Evolutionary conservation across 2,888 invertebrate species (phyloP).

Genomic region (Leptopilina myrica): DNA sequence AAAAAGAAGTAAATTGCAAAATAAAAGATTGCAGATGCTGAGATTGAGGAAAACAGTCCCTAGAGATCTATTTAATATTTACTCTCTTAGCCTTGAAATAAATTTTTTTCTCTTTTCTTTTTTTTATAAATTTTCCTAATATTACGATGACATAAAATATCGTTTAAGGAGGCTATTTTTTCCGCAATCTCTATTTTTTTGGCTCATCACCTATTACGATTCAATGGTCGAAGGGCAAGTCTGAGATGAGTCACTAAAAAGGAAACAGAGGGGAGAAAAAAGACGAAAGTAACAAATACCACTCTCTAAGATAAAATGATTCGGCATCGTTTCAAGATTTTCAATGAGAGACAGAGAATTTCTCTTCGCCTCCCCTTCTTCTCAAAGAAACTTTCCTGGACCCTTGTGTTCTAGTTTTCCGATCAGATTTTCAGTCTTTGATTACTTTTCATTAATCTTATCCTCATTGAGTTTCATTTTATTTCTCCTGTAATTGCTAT

Average conservation of each 20-base stretch:
- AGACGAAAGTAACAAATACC: conserved; percentile 20
- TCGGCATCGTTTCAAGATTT: conserved; percentile 22
- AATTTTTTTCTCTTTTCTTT: not conserved
- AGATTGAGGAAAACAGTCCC: too few species aligned
- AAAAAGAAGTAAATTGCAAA: too few species aligned
- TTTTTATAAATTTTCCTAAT: not conserved
- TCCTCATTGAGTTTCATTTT: too few species aligned
- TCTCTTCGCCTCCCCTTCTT: not conserved
- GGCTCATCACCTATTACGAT: conserved; percentile 27
- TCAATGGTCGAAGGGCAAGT: conserved; percentile 18
- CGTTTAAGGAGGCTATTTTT: conserved; percentile 17
- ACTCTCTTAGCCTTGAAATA: too few species aligned
- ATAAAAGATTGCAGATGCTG: too few species aligned
- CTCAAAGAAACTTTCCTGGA: not conserved
- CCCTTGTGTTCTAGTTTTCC: not conserved
- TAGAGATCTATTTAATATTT: too few species aligned
- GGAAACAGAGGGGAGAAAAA: conserved; percentile 2
- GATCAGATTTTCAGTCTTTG: not conserved
- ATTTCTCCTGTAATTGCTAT: too few species aligned
- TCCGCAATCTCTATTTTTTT: conserved; percentile 21
- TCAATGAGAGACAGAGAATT: not conserved
- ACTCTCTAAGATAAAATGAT: conserved; percentile 30
- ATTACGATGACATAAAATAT: conserved; percentile 8
- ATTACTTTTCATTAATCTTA: too few species aligned
- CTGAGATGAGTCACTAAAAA: conserved; percentile 16